phyloP scores from a whole-genome alignment of 2,888 invertebrate species.

The Ophion ventricosus region DNA sequence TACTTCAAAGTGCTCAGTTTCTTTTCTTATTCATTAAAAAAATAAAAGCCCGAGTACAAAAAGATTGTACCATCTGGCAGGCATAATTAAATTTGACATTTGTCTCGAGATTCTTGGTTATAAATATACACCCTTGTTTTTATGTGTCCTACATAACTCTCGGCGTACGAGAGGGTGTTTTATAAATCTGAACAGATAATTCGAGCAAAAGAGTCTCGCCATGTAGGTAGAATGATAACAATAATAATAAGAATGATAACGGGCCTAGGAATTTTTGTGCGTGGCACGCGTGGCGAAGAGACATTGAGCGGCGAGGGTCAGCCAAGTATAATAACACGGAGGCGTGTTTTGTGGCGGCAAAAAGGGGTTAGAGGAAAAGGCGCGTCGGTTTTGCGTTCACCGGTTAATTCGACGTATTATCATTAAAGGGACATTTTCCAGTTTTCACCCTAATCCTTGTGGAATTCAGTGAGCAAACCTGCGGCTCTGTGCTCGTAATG shows the following conservation, averaged over 20 bases:
- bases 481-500: slow-evolving; percentile 65
- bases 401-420: slow-evolving; percentile 81
- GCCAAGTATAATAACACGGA: slow-evolving; percentile 62
- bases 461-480: slow-evolving; percentile 82
- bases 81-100: slow-evolving; percentile 18
- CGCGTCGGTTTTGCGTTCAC: slow-evolving; percentile 59
- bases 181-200: slow-evolving; percentile 54
- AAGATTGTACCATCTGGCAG: too few species aligned
- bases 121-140: slow-evolving; percentile 24
- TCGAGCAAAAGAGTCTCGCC: slow-evolving; percentile 41
- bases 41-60: too few species aligned
- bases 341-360: slow-evolving; percentile 34
- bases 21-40: too few species aligned
- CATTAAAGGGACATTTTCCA: slow-evolving; percentile 83
- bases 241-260: slow-evolving; percentile 48
- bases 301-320: slow-evolving; percentile 58
- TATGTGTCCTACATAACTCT: slow-evolving; percentile 18
- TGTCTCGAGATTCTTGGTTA: not conserved
- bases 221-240: slow-evolving; percentile 51
- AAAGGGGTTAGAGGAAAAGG: slow-evolving; percentile 37
- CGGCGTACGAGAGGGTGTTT: slow-evolving; percentile 31
- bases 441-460: slow-evolving; percentile 82
- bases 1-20: too few species aligned
- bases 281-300: slow-evolving; percentile 41
- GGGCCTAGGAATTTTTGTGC: slow-evolving; percentile 53